Conservation (phyloP, 92 coral and sea anemone genomes). For the Blastomussa wellsi region DNA sequence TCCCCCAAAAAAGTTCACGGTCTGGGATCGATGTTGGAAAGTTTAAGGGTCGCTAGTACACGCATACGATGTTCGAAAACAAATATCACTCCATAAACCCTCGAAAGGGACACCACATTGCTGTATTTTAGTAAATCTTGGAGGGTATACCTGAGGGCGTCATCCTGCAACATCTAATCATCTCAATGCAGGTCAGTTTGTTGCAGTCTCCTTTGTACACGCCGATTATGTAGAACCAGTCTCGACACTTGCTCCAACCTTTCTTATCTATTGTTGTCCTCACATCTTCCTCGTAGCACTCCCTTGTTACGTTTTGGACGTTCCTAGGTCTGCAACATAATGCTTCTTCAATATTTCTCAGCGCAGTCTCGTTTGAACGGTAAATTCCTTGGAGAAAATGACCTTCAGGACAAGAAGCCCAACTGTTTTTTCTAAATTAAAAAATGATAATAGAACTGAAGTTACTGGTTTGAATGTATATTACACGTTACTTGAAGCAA, state of each 20-base stretch:
- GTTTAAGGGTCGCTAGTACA: too few species aligned
- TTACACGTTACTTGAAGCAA: neutral
- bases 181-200: constrained; percentile 56
- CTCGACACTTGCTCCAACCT: constrained; percentile 30
- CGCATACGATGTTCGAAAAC: too few species aligned
- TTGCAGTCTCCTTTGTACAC: constrained; percentile 55
- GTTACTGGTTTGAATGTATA: neutral
- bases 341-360: constrained; percentile 59
- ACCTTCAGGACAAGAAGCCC: constrained; percentile 64
- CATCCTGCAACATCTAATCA: constrained; percentile 70
- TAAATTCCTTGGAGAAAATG: constrained; percentile 56
- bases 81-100: too few species aligned
- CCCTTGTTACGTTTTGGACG: constrained; percentile 39
- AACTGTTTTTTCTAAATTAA: constrained; percentile 23
- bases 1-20: too few species aligned
- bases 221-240: constrained; percentile 58
- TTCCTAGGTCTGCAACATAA: constrained; percentile 67
- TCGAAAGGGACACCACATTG: neutral
- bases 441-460: neutral
- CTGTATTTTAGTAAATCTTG: neutral
- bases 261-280: neutral
- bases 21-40: too few species aligned
- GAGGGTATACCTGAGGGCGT: constrained; percentile 13
- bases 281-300: constrained; percentile 44
- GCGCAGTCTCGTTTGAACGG: constrained; percentile 24